Percentiles rank a stretch among this genome's conserved stretches.
Conservation (phyloP, 2,888 invertebrate species). For the Cactoblastis cactorum region DNA sequence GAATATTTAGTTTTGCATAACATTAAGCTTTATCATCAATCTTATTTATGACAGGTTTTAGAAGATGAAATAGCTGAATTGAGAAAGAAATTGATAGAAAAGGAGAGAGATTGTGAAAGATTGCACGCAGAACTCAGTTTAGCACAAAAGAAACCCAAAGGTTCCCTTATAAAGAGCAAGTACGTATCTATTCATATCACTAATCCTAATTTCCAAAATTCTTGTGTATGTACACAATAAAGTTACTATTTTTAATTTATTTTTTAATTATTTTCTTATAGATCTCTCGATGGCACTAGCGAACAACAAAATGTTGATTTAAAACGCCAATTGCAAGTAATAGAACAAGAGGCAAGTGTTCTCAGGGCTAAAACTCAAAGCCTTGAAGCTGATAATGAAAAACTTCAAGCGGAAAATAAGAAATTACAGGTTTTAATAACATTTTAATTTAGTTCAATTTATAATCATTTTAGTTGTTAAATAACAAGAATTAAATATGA, state of each 20-base stretch:
- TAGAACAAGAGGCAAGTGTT: conserved; percentile 87
- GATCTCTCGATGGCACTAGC: conserved; percentile 77
- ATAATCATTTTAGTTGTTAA: not conserved
- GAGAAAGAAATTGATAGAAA: conserved; percentile 87
- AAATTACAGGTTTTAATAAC: conserved; percentile 72
- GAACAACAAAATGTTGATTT: conserved; percentile 84
- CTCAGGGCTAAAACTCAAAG: conserved; percentile 83
- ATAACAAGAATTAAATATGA: conserved; percentile 14
- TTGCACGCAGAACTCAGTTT: conserved; percentile 85
- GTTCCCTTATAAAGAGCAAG: conserved; percentile 82
- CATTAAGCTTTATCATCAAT: not conserved
- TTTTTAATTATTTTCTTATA: conserved; percentile 42
- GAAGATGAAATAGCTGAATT: conserved; percentile 87
- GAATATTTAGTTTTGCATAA: not conserved
- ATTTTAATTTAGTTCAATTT: not conserved
- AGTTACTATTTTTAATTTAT: no score
- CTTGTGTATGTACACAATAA: no score
- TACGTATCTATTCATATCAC: conserved; percentile 44
- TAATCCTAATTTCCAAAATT: no score
- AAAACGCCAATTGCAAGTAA: conserved; percentile 85
- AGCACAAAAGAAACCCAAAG: conserved; percentile 81
- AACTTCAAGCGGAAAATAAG: conserved; percentile 85
- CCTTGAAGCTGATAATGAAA: conserved; percentile 88
- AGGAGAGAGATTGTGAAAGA: conserved; percentile 89
- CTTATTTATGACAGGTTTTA: conserved; percentile 66